Evolutionary conservation across 1,140 invertebrate genomes (phyloP), one percentile per base, ranked within the genome.

Genomic region (Neocloeon triangulifer): DNA sequence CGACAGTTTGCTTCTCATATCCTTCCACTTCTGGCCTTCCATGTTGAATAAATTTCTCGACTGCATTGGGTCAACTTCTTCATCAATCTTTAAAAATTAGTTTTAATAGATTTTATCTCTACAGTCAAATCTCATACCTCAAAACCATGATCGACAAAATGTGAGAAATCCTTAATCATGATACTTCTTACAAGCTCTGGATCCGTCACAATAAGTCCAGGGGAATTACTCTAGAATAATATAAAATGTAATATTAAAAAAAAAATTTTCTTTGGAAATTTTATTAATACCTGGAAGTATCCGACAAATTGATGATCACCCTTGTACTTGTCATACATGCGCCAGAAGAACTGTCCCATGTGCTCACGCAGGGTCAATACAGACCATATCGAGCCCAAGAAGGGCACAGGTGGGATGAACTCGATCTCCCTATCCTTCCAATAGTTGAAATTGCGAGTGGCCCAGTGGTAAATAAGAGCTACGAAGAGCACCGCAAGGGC

Each of bases 11-110:
- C 40, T 49, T 16, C 67, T 46, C 3, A 68, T 42, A 14, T 53
- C 41, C 32, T 55, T 57, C 67, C 67, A 70, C 36, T 53, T 47
- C 13, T 44, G 37, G n/a, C 58, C 62, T 13, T 46, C 43, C n/a
- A 61, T 36, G 1, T 48, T 50, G 36, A 68, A 58, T 19, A 71
- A 41, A 37, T 64, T 57, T 4, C 55, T 53, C n/a, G 54, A 52
- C n/a, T n/a, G n/a, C 0, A 70, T 26, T 2, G 55, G 49, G 38
- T 68, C 63, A 1, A 48, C 50, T 36, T 58, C 46, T 33, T 53
- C 55, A 29, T 58, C 55, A 16, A 51, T n/a, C n/a, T n/a, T n/a
- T n/a, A n/a, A n/a, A n/a, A n/a, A n/a, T n/a, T n/a, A n/a, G n/a
- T n/a, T n/a, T n/a, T n/a, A n/a, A n/a, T n/a, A n/a, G n/a, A n/a